Evolutionary conservation across 2,113 vertebrate species (phyloP).

Genomic region (Onychorhynchus coronatus): DNA sequence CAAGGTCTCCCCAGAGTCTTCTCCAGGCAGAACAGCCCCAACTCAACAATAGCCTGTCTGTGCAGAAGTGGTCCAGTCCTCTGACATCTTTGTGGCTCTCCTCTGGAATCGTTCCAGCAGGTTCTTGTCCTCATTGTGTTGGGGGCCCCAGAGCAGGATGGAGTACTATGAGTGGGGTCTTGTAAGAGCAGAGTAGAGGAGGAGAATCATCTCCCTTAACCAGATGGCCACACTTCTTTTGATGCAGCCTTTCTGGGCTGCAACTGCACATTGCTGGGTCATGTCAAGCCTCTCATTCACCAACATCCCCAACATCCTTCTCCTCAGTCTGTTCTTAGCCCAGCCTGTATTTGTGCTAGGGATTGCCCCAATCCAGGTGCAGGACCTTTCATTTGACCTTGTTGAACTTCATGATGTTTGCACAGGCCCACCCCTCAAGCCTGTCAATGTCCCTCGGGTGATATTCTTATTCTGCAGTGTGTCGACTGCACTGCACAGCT

Average conservation of each 20-base stretch:
- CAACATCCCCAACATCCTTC: background rate
- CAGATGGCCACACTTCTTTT: background rate
- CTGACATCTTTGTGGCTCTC: background rate
- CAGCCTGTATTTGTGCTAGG: background rate
- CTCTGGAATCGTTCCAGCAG: background rate
- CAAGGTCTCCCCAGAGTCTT: background rate
- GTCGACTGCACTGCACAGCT: fast-evolving
- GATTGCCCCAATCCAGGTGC: background rate
- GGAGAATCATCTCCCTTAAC: background rate
- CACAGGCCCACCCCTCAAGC: no score
- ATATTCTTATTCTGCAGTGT: background rate
- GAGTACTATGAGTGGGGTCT: background rate
- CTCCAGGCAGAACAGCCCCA: background rate
- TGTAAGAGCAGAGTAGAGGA: background rate
- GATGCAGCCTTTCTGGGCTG: background rate
- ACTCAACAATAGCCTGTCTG: background rate
- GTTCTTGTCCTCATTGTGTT: background rate
- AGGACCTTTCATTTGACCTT: background rate
- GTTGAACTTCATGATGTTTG: background rate
- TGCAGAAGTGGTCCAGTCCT: background rate
- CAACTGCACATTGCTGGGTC: background rate
- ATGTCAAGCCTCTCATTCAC: background rate
- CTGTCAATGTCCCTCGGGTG: no score
- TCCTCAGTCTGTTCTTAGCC: background rate
- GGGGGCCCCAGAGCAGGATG: background rate